phyloP scores from a whole-genome alignment of 2,888 invertebrate genomes.

The Strigamia maritima region DNA sequence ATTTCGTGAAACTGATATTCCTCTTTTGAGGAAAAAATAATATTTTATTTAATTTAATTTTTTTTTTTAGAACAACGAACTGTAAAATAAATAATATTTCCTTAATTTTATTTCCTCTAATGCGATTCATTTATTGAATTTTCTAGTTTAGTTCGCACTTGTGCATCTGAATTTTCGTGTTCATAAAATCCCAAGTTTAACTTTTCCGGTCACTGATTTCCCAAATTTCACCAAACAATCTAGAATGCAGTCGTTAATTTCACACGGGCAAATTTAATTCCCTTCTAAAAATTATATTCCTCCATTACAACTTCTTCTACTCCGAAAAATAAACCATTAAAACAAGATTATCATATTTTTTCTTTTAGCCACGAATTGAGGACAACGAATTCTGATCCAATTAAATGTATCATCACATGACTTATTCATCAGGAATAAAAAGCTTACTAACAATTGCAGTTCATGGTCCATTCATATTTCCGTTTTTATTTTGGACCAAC shows the following conservation, averaged over 20 bases:
- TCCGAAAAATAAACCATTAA: neutral
- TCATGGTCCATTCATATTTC: neutral
- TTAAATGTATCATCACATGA: neutral
- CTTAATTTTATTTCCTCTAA: neutral
- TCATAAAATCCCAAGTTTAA: neutral
- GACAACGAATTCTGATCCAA: neutral
- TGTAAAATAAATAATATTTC: neutral
- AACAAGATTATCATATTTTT: neutral
- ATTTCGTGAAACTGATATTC: neutral
- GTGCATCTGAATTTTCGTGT: neutral
- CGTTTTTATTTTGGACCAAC: neutral
- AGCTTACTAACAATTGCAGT: neutral
- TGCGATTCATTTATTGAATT: neutral
- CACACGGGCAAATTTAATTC: neutral
- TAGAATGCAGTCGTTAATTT: neutral
- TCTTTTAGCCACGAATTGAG: neutral
- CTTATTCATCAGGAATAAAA: neutral
- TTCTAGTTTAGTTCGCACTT: neutral
- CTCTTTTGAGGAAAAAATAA: neutral
- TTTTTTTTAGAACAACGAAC: neutral
- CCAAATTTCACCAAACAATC: neutral
- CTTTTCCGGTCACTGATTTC: conserved; percentile 4
- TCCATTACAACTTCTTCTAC: neutral
- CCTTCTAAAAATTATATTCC: neutral
- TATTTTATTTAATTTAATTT: neutral